These are phyloP conservation scores for Chrysolina haemoptera DNA, from an alignment of 2,888 invertebrate genomes.

Conservation along the genomic window DNA sequence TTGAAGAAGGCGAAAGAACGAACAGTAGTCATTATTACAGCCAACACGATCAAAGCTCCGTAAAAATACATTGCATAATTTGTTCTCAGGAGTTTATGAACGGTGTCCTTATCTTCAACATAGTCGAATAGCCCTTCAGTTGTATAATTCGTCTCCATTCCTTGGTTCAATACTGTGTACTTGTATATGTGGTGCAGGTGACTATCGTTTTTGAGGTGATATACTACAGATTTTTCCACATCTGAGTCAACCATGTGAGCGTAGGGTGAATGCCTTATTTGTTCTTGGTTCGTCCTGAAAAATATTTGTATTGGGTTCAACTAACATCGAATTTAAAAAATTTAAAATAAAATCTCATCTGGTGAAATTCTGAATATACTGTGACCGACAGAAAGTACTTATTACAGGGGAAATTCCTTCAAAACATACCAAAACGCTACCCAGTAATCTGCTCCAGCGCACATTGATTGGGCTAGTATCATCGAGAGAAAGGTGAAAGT, in stretches of 20 bases:
- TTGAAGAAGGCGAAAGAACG: slow-evolving; percentile 81
- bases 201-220: not conserved
- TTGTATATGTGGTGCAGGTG: not conserved
- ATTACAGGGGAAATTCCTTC: not conserved
- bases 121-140: slow-evolving; percentile 28
- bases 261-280: slow-evolving; percentile 44
- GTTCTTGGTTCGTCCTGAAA: slow-evolving; percentile 62
- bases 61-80: slow-evolving; percentile 69
- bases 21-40: slow-evolving; percentile 74
- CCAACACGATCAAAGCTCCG: slow-evolving; percentile 72
- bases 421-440: slow-evolving; percentile 62
- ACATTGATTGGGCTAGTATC: slow-evolving; percentile 58
- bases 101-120: not conserved
- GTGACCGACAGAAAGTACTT: no score
- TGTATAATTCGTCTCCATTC: not conserved
- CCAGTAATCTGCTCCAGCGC: slow-evolving; percentile 63
- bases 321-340: not conserved
- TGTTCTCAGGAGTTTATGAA: slow-evolving; percentile 45
- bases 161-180: not conserved
- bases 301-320: not conserved
- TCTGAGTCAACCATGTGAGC: not conserved
- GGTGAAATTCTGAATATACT: no score
- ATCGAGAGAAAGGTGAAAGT: slow-evolving; percentile 50
- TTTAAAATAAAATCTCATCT: no score
- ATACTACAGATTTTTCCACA: not conserved